phyloP scores from a whole-genome alignment of 2,797 vertebrate species.

The Mormyrops boulengeri region DNA sequence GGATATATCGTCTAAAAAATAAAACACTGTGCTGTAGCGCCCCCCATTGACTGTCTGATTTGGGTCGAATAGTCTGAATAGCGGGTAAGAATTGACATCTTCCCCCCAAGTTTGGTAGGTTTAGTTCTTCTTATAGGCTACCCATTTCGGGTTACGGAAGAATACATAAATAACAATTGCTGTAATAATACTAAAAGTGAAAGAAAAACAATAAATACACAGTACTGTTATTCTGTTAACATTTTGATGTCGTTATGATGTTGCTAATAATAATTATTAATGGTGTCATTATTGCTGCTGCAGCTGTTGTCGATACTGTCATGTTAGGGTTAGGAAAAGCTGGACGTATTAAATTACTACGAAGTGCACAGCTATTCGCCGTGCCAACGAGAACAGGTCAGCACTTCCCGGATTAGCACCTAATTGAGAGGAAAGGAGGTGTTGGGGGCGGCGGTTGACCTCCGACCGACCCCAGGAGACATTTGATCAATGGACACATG shows the following conservation, averaged over 20 bases:
- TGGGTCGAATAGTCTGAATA: neutral
- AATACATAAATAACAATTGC: neutral
- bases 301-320: neutral
- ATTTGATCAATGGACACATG: constrained; percentile 60
- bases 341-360: neutral
- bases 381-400: constrained; percentile 1
- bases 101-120: neutral
- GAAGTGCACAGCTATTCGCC: neutral
- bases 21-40: neutral
- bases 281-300: neutral
- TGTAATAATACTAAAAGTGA: neutral
- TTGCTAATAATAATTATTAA: neutral
- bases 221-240: neutral
- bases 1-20: neutral
- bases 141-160: neutral
- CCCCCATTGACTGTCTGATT: neutral
- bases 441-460: constrained; percentile 24
- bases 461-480: constrained; percentile 36
- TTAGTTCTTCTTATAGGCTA: neutral
- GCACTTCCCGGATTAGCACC: constrained; percentile 32
- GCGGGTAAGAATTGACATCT: neutral
- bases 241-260: neutral
- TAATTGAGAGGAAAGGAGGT: constrained; percentile 27
- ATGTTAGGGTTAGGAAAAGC: neutral
- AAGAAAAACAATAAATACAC: neutral